phyloP scores from a whole-genome alignment of 2,797 vertebrate genomes.

The Mastacembelus armatus region DNA sequence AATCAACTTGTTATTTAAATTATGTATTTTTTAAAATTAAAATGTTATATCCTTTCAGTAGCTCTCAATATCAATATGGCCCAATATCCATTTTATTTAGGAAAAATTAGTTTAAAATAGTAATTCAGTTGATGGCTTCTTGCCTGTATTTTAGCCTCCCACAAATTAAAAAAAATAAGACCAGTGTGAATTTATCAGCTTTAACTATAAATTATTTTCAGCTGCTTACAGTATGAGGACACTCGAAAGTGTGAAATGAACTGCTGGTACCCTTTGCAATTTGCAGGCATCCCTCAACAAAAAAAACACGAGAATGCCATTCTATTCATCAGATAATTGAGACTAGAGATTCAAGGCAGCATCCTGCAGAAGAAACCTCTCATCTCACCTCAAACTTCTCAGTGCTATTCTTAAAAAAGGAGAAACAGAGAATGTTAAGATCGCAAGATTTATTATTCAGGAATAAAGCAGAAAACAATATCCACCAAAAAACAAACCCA shows the following conservation, averaged over 20 bases:
- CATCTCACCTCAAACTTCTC: conserved; percentile 28
- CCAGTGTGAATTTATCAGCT: not conserved
- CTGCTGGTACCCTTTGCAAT: not conserved
- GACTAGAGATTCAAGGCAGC: conserved; percentile 58
- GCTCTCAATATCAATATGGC: no score
- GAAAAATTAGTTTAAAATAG: no score
- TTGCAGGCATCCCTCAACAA: conserved; percentile 28
- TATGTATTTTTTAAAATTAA: not conserved
- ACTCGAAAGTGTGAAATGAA: conserved; percentile 28
- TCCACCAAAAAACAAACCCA: not conserved
- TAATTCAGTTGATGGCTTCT: not conserved
- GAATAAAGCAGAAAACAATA: conserved; percentile 3
- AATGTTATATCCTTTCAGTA: not conserved
- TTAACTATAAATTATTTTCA: conserved; percentile 26
- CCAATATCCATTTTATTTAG: not conserved
- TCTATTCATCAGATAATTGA: conserved; percentile 63
- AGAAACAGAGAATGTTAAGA: conserved; percentile 29
- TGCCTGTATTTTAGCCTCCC: not conserved
- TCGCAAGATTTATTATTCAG: not conserved
- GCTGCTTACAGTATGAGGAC: not conserved
- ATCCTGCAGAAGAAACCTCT: conserved; percentile 36
- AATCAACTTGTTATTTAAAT: not conserved
- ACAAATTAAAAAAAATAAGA: not conserved
- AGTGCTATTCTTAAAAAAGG: not conserved
- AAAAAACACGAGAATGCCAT: conserved; percentile 36